A percentile compares a stretch with the other conserved stretches of the same genome.
These are phyloP conservation scores for Yoshiicerus persimilis DNA, from an alignment of 1,140 invertebrate species.

Conservation along the genomic window DNA sequence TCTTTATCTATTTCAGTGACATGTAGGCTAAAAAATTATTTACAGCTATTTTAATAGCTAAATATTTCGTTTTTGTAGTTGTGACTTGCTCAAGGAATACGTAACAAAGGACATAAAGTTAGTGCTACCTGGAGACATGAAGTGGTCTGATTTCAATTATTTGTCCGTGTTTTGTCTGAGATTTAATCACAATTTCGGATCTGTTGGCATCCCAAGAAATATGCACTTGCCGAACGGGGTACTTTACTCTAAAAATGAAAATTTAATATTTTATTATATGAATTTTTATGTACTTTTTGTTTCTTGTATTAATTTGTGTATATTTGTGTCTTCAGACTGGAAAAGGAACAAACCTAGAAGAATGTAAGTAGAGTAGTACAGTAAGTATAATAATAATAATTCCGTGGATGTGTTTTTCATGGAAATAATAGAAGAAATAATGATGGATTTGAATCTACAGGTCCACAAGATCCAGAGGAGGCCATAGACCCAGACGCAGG, in stretches of 20 bases:
- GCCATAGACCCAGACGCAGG: not conserved
- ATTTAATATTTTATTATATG: not conserved
- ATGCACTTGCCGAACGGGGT: constrained; percentile 35
- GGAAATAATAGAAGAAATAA: not conserved
- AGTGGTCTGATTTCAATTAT: constrained; percentile 43
- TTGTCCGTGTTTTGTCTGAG: constrained; percentile 43
- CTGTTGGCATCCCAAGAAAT: constrained; percentile 36
- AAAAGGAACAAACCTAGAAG: constrained; percentile 8
- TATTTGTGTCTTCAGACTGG: not conserved
- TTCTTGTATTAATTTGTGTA: too few species aligned
- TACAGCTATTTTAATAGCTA: too few species aligned
- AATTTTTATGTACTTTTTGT: not conserved
- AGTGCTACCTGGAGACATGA: constrained; percentile 42
- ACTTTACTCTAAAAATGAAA: not conserved
- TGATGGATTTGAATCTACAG: not conserved
- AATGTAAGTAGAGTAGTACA: constrained; percentile 13
- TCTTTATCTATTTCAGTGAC: too few species aligned
- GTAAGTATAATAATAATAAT: not conserved
- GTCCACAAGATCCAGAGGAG: not conserved
- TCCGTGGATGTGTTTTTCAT: not conserved
- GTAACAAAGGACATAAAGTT: constrained; percentile 34
- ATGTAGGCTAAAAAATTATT: too few species aligned
- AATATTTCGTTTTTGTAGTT: too few species aligned
- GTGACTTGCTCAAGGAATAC: constrained; percentile 36
- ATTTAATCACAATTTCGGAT: constrained; percentile 49